Base-by-base conservation (phyloP, 92 coral and sea anemone species). In the Metridium senile region DNA sequence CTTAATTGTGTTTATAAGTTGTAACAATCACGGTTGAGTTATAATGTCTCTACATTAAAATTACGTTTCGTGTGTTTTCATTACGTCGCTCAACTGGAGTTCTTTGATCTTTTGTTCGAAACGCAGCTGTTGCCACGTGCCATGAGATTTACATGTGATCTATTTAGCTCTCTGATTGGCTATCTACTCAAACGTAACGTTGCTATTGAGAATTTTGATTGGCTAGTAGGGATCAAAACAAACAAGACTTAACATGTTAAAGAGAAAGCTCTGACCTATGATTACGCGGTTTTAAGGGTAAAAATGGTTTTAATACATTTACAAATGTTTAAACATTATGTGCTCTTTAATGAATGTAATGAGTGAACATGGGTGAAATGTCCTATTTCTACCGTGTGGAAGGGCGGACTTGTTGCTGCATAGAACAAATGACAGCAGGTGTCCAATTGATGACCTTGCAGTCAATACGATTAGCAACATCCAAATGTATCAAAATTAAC, bases 41-140 rank as follows among this genome's bases (percentile, higher is more conserved):
- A 2, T 63, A 30, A 28, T 30, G 4, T 28, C 27, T 27, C 26
- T 63, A 21, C 28, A 63, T 27, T 10, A 63, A 28, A 63, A 13
- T 29, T 23, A 11, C 20, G 31, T 16, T 63, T 1, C 69, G 69
- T 28, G 21, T 63, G 28, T 29, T 63, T 0, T 63, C 2, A 63
- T 63, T 73, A 45, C 27, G 30, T 34, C 54, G 32, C 78, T 33
- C 56, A 23, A 9, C 53, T 58, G 78, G 78, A 73, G 78, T 19
- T 73, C 78, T 73, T 67, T 57, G 68, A 73, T 73, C 68, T 73
- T 73, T 73, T 73, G 78, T 68, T 75, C 51, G 49, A 56, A 7
- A 0, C 33, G 26, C 80, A 75, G 80, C 70, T 75, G 80, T 63
- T 75, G 70, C 71, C 71, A 75, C 80, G 71, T 75, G 80, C 80